A percentile compares a stretch with the other conserved stretches of the same genome.
Conservation (phyloP, 1,140 invertebrate species). For the Aethina tumida region DNA sequence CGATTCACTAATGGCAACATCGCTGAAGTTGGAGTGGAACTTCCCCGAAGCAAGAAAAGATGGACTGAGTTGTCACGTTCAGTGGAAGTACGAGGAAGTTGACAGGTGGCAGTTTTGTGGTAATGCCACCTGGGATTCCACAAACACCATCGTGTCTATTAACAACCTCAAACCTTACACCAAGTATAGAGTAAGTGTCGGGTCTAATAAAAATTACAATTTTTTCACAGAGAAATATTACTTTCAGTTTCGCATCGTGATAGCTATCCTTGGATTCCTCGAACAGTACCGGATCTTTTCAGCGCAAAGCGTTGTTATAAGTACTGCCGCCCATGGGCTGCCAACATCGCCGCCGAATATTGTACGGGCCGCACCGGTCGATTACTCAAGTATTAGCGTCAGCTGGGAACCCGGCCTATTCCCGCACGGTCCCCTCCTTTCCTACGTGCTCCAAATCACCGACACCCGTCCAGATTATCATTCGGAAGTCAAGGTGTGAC, state of each 20-base stretch:
- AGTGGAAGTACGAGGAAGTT: slow-evolving; percentile 63
- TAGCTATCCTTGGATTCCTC: slow-evolving; percentile 52
- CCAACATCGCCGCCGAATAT: slow-evolving; percentile 63
- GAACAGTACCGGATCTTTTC: slow-evolving; percentile 61
- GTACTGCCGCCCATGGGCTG: slow-evolving; percentile 60
- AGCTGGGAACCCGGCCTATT: slow-evolving; percentile 81
- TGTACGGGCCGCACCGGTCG: slow-evolving; percentile 66
- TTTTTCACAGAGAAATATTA: slow-evolving; percentile 1
- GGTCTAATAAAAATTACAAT: slow-evolving; percentile 5
- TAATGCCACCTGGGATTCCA: slow-evolving; percentile 53
- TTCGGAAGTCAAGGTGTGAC: slow-evolving; percentile 51
- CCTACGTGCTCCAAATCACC: slow-evolving; percentile 65
- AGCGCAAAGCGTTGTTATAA: slow-evolving; percentile 67
- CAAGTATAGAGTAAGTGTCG: slow-evolving; percentile 65
- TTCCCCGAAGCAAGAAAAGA: slow-evolving; percentile 36
- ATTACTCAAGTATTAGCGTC: slow-evolving; percentile 72
- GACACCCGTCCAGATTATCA: slow-evolving; percentile 47
- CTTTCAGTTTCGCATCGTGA: slow-evolving; percentile 72
- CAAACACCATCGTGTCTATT: slow-evolving; percentile 57
- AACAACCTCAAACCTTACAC: slow-evolving; percentile 76
- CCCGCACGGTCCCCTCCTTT: slow-evolving; percentile 77
- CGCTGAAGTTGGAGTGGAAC: slow-evolving; percentile 73
- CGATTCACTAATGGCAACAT: slow-evolving; percentile 61
- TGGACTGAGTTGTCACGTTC: slow-evolving; percentile 58
- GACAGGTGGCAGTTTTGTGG: slow-evolving; percentile 62